Evolutionary conservation across 1,140 invertebrate genomes (phyloP).

Genomic region (Cotesia vestalis): DNA sequence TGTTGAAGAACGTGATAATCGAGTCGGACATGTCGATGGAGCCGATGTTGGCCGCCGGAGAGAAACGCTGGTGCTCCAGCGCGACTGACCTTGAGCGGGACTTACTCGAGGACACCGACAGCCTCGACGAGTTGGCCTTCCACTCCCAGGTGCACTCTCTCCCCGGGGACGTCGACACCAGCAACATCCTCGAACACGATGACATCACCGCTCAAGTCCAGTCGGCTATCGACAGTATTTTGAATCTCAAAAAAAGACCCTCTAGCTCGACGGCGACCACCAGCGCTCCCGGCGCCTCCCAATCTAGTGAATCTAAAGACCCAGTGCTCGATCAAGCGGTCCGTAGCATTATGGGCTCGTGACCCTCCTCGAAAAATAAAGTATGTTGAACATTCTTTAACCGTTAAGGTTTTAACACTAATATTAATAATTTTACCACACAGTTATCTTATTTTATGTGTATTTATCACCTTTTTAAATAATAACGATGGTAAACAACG

Average conservation of each 20-base stretch:
- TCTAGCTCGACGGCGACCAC: constrained; percentile 43
- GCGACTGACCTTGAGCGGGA: constrained; percentile 61
- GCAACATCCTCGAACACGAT: constrained; percentile 63
- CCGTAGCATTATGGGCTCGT: constrained; percentile 68
- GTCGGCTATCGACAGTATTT: constrained; percentile 80
- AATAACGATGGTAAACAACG: neutral
- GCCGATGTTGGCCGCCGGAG: constrained; percentile 32
- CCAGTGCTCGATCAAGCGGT: constrained; percentile 68
- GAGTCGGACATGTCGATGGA: constrained; percentile 42
- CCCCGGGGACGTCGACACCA: constrained; percentile 33
- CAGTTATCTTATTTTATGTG: constrained; percentile 15
- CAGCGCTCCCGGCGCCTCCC: constrained; percentile 31
- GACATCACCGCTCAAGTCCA: constrained; percentile 80
- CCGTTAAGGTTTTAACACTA: too few relatives aligned
- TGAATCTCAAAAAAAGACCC: constrained; percentile 73
- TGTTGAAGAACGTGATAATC: constrained; percentile 43
- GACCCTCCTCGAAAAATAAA: constrained; percentile 63
- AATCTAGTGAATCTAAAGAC: constrained; percentile 56
- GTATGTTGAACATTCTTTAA: constrained; percentile 54
- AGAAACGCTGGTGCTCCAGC: constrained; percentile 46
- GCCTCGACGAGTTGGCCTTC: constrained; percentile 58
- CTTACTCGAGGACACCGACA: constrained; percentile 59
- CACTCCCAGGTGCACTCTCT: constrained; percentile 56
- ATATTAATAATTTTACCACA: neutral
- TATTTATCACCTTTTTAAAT: neutral